A percentile compares a stretch with the other conserved stretches of the same genome.
Evolutionary conservation across 2,113 vertebrate genomes (phyloP).

Genomic region (Ranitomeya variabilis): DNA sequence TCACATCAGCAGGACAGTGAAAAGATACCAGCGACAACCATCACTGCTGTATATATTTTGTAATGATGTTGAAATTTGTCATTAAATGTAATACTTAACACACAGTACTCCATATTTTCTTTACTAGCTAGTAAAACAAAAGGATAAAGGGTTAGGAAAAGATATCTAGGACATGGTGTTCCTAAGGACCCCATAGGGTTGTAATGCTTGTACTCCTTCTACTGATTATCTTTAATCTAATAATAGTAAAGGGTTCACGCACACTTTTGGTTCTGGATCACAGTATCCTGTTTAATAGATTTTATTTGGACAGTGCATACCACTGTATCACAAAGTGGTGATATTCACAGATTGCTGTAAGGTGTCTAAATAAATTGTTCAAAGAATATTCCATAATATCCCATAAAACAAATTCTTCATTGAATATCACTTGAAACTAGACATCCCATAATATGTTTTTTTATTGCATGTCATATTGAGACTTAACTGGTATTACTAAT

Average conservation of each 20-base stretch:
- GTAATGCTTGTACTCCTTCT: not conserved
- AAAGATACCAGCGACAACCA: not conserved
- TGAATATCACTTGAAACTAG: not conserved
- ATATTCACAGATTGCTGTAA: not conserved
- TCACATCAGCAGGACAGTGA: not conserved
- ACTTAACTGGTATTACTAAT: not conserved
- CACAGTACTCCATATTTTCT: not conserved
- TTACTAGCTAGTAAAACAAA: not conserved
- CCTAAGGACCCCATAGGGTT: not conserved
- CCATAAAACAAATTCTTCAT: not conserved
- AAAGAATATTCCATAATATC: not conserved
- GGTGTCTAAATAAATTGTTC: too few species aligned
- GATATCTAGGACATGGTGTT: not conserved
- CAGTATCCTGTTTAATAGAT: not conserved
- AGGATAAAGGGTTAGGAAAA: not conserved
- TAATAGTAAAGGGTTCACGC: not conserved
- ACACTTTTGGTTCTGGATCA: not conserved
- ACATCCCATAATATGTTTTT: not conserved
- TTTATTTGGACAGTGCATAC: not conserved
- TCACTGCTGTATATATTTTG: not conserved
- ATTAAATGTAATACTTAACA: not conserved
- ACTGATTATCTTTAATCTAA: not conserved
- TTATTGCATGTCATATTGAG: not conserved
- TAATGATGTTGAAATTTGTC: not conserved
- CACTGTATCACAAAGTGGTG: not conserved